Percentiles rank a stretch among this genome's conserved stretches.
These are phyloP conservation scores for Nephrocerus scutellatus DNA, from an alignment of 2,888 invertebrate species.

Conservation along the genomic window DNA sequence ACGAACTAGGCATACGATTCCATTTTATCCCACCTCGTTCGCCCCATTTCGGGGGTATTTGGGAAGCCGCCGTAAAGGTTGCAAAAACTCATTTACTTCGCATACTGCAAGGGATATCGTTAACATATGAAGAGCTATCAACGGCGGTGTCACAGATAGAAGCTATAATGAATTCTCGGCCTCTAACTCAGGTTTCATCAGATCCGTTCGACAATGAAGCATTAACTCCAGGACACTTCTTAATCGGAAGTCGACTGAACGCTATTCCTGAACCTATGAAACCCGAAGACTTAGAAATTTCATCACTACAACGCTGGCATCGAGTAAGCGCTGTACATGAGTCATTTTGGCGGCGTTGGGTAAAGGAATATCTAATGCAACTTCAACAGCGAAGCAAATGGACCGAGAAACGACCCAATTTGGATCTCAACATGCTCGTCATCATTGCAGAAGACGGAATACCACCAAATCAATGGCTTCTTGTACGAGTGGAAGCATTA, in stretches of 20 bases:
- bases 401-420: too few species aligned
- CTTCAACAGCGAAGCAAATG: conserved; percentile 6
- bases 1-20: neutral
- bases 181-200: neutral
- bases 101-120: neutral
- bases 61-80: conserved; percentile 9
- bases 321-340: neutral
- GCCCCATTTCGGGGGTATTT: conserved; percentile 8
- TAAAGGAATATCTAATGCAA: neutral
- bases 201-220: conserved; percentile 7
- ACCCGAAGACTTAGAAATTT: conserved; percentile 1
- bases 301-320: conserved; percentile 1
- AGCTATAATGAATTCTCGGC: conserved; percentile 8
- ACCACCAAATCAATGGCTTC: too few species aligned
- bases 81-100: neutral
- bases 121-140: conserved; percentile 2
- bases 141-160: too few species aligned
- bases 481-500: too few species aligned
- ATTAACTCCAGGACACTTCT: conserved; percentile 10
- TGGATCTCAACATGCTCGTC: too few species aligned
- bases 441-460: too few species aligned
- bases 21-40: conserved; percentile 3
- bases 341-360: conserved; percentile 1
- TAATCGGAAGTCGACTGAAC: conserved; percentile 12
- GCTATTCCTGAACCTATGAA: conserved; percentile 1